phyloP scores from a whole-genome alignment of 64 coral and sea anemone species.

The Catalaphyllia jardinei region DNA sequence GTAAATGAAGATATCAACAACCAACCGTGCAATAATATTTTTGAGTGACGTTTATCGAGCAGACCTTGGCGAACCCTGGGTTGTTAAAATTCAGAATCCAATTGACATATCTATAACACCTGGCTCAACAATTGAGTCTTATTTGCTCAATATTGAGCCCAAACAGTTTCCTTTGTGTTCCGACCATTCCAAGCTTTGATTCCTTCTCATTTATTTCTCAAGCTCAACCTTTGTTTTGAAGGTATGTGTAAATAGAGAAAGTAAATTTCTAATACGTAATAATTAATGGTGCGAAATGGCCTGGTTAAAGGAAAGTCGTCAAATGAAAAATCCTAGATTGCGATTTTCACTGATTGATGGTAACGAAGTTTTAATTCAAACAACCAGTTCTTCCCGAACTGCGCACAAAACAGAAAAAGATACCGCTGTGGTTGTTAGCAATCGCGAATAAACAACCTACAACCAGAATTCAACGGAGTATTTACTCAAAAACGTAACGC shows the following conservation, averaged over 20 bases:
- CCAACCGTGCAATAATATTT: background rate
- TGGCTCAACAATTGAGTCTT: background rate
- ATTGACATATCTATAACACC: background rate
- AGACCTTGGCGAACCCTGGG: background rate
- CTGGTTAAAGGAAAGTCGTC: background rate
- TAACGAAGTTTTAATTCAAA: background rate
- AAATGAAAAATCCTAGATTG: background rate
- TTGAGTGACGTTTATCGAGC: too few species aligned
- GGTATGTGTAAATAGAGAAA: background rate
- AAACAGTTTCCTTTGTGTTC: background rate
- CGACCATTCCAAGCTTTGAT: background rate
- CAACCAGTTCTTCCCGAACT: too few species aligned
- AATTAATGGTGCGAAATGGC: background rate
- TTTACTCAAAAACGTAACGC: background rate
- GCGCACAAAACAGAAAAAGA: too few species aligned
- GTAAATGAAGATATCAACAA: background rate
- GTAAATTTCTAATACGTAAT: background rate
- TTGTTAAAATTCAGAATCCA: background rate
- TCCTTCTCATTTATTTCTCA: background rate
- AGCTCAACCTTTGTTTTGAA: background rate
- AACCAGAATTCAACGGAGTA: background rate
- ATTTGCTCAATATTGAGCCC: background rate
- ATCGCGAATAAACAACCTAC: background rate
- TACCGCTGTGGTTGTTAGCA: too few species aligned
- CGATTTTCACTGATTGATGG: background rate